Base-by-base conservation (phyloP, 2,797 vertebrate genomes). In the Gouania willdenowi region DNA sequence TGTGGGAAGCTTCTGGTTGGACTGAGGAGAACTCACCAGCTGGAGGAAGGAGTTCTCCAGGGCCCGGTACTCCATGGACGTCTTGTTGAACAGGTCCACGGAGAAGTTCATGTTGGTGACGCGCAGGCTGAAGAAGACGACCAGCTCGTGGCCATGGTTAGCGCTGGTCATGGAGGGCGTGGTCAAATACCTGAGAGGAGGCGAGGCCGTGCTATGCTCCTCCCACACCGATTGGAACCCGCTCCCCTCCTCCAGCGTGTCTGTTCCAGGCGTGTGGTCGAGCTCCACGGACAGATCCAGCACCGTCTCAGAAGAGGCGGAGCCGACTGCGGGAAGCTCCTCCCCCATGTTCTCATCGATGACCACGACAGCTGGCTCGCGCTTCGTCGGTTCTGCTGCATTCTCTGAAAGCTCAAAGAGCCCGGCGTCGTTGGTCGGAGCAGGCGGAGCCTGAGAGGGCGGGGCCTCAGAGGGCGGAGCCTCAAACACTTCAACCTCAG, bases 71-170 rank as follows among this genome's bases (percentile, higher is more conserved):
- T 97, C 93, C 0, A 69, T 8, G 0, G 94, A 96, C 3, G 89
- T 93, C 86, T 88, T 92, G 39, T 98, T 93, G 85, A 93, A 98
- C 26, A 98, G 90, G 64, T 91, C 85, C 0, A 88, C 77, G 0
- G 94, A 94, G 77, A 98, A 98, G 64, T 83, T 77, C 87, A 95
- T 82, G 82, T 95, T 97, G 55, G 92, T 94, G 2, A 97, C 90
- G 1, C 88, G 80, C 37, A 95, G 71, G 55, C 93, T 95, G 84
- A 98, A 94, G 86, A 97, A 96, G 24, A 97, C 93, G 30, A 98
- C 91, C 8, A 95, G 83, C 46, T 98, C 94, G 35, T 74, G 82
- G 50, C 89, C 88, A 27, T 75, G 84, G 67, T 59, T 41, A 3
- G 87, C 81, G 0, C 64, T 79, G 18, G 90, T 93, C 87, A 87